Evolutionary conservation across 2,888 invertebrate species (phyloP), one percentile per base, ranked within the genome.

Genomic region (Drosophila diplacantha): DNA sequence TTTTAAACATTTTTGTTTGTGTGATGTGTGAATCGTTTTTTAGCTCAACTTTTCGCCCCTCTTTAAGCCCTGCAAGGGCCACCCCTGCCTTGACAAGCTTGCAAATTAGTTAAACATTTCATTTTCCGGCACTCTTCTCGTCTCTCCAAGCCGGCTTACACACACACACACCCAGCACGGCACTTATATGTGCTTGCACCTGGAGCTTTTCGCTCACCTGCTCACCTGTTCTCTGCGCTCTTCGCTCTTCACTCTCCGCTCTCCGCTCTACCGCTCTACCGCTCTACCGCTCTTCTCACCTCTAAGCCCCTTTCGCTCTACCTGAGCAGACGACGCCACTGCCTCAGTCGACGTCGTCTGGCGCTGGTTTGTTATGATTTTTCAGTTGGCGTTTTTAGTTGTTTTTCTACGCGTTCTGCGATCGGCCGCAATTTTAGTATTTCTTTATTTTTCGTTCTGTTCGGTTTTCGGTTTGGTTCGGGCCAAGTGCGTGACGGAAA

Each of bases 381-480:
- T 83, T 73, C 75, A 81, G 81, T 74, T 77, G 80, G 73, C 73
- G 69, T 71, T 83, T 77, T 78, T 78, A 78, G 78, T 74, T 83
- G 83, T 81, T 78, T 78, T 76, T 82, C 82, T 76, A 78, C 77
- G 81, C 83, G 77, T 78, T 83, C 72, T 83, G 83, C 81, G 78
- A 78, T 78, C 78, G 78, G 83, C 81, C 78, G 78, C 78, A 81
- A 63, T 63, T 43, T 63, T 61, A 35, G 34, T 63, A 38, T 39
- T 35, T 51, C 56, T 39, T 46, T 16, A 39, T 31, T 14, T 35
- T 52, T 32, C 16, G 9, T 61, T 49, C 11, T 18, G 1, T 24
- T 52, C n/a, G 5, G 35, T 22, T 39, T 32, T 22, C 16, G 16
- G 11, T 34, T 46, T 14, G 9, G 47, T 49, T 22, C 50, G 41